Percentiles rank a stretch among this genome's conserved stretches.
Evolutionary conservation across 2,888 invertebrate genomes (phyloP).

Genomic region (Zygogramma bicolorata): DNA sequence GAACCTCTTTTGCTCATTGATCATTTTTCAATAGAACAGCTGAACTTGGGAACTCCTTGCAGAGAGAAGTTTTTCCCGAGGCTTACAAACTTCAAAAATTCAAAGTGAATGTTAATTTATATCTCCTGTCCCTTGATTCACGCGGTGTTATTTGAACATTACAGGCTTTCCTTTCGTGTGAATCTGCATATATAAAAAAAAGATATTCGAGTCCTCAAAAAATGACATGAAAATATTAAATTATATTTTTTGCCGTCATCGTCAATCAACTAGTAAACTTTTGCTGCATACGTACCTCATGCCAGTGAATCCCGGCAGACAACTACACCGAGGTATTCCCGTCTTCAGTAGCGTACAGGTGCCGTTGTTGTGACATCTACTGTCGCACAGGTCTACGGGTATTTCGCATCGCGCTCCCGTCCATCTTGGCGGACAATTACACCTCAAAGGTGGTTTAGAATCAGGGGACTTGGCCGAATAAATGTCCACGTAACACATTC

Average conservation of each 20-base stretch:
- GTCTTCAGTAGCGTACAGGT: slow-evolving; percentile 67
- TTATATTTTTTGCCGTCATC: neutral
- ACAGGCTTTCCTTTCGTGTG: too few relatives aligned
- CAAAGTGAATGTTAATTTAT: too few relatives aligned
- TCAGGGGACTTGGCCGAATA: slow-evolving; percentile 51
- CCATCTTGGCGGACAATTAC: slow-evolving; percentile 75
- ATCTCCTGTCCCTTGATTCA: too few relatives aligned
- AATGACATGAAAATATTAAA: neutral
- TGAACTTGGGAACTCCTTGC: too few relatives aligned
- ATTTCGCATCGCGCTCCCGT: slow-evolving; percentile 76
- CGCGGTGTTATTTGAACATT: too few relatives aligned
- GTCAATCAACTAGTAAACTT: neutral
- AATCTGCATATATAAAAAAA: too few relatives aligned
- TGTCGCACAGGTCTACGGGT: slow-evolving; percentile 70
- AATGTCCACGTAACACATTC: slow-evolving; percentile 68
- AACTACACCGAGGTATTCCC: slow-evolving; percentile 64
- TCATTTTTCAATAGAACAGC: too few relatives aligned
- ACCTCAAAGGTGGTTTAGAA: slow-evolving; percentile 63
- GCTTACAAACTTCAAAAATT: too few relatives aligned
- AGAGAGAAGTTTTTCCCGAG: too few relatives aligned
- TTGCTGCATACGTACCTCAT: neutral
- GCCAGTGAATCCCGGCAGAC: slow-evolving; percentile 64
- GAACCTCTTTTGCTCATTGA: too few relatives aligned
- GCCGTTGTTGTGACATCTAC: slow-evolving; percentile 72
- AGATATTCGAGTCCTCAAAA: too few relatives aligned